Evolutionary conservation across 2,797 vertebrate genomes (phyloP), one percentile per base, ranked within the genome.

Genomic region (Novumbra hubbsi): DNA sequence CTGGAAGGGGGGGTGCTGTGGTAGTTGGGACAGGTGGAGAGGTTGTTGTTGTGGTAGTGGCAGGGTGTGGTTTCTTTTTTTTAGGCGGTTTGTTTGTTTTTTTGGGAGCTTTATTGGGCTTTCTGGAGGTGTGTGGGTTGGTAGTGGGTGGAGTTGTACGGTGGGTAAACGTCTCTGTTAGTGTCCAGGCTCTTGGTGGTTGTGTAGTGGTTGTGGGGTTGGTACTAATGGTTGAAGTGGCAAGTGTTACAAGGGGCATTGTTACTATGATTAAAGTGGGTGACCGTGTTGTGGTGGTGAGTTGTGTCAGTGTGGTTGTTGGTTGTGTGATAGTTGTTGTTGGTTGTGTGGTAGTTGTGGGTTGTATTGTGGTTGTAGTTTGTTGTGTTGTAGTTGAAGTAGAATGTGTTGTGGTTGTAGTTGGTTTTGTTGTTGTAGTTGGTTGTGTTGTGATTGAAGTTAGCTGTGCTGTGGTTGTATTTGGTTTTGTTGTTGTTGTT

Each of bases 1-100:
- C 74, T 80, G 79, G 79, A 66, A 74, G 77, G 68, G 74, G 67
- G 28, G 78, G 16, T 38, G 30, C 70, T 0, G 48, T 81, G 66
- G 81, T 45, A 52, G 32, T 78, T 19, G 19, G 71, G 27, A 78
- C 14, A 0, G 75, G 65, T 49, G 0, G 57, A 38, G 75, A 11
- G 4, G 74, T 55, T 67, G 77, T 64, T 5, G 57, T 27, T 19
- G 24, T 38, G 34, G 34, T 71, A 30, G 41, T 50, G 49, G 67
- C 68, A 55, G 81, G 65, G 68, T 89, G 91, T 27, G 76, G 38
- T 73, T 88, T 91, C 6, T 68, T 74, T 70, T 88, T 90, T 83
- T 88, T 92, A 24, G 52, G 1, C 0, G 74, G 45, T 82, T 90
- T 92, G 69, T 83, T 88, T 75, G 71, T 87, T 71, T 92, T 93